Percentiles rank a stretch among this genome's conserved stretches.
Conservation (phyloP, 2,113 vertebrate genomes). For the Shinisaurus crocodilurus region DNA sequence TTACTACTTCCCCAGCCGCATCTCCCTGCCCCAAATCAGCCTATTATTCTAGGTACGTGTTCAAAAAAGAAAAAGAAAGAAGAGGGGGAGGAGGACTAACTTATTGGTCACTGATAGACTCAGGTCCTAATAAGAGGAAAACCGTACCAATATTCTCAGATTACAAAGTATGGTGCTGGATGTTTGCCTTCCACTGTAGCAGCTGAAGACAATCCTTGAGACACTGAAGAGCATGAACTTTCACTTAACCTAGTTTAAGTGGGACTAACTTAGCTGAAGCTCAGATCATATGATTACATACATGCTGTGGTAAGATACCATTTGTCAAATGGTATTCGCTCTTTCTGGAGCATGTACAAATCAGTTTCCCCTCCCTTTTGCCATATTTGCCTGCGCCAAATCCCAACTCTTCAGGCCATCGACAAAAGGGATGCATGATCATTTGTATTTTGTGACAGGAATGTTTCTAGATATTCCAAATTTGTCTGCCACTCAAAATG, state of each 20-base stretch:
- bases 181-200: neutral
- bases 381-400: neutral
- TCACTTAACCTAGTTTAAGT: neutral
- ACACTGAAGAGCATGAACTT: neutral
- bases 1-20: neutral
- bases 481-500: neutral
- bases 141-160: neutral
- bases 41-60: neutral
- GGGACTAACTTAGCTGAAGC: neutral
- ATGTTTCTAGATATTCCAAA: neutral
- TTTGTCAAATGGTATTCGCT: neutral
- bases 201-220: neutral
- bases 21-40: neutral
- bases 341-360: neutral
- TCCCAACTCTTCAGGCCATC: neutral
- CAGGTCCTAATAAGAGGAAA: neutral
- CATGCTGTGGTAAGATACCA: neutral
- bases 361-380: too few species aligned
- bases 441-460: neutral
- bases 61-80: neutral
- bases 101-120: neutral
- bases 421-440: neutral
- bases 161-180: neutral
- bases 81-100: neutral
- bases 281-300: neutral